phyloP scores from a whole-genome alignment of 2,113 vertebrate genomes.

The Cercopithecus mona region DNA sequence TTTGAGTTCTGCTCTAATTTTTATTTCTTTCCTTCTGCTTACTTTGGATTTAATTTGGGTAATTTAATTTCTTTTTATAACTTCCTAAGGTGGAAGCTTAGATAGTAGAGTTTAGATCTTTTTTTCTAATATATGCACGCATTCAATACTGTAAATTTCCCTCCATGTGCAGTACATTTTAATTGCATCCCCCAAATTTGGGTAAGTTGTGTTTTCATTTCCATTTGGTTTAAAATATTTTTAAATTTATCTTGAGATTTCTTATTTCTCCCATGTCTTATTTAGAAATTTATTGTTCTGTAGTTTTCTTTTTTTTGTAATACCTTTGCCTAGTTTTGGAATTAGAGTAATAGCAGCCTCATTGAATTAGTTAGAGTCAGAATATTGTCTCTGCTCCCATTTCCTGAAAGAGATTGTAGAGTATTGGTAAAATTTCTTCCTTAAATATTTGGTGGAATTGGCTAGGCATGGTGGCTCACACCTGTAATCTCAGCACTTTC shows the following conservation, averaged over 20 bases:
- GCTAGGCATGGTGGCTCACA: no score
- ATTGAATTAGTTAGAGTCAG: neutral
- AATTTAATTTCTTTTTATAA: neutral
- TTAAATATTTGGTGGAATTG: neutral
- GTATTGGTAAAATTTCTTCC: neutral
- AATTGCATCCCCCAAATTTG: neutral
- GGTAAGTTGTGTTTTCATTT: neutral
- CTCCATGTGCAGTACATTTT: neutral
- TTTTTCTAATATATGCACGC: neutral
- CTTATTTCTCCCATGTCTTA: neutral
- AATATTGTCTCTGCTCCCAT: neutral
- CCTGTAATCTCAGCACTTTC: no score
- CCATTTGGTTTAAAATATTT: neutral
- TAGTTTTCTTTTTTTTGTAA: neutral
- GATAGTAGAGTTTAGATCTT: neutral
- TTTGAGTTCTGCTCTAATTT: neutral
- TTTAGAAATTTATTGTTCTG: neutral
- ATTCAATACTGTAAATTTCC: neutral
- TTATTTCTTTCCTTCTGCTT: neutral
- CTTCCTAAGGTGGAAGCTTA: neutral
- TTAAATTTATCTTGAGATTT: neutral
- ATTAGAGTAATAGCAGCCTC: neutral
- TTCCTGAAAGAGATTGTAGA: neutral
- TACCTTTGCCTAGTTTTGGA: neutral
- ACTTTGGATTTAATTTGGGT: neutral